Base-by-base conservation (phyloP, 2,888 invertebrate species). In the Thalpophila matura region DNA sequence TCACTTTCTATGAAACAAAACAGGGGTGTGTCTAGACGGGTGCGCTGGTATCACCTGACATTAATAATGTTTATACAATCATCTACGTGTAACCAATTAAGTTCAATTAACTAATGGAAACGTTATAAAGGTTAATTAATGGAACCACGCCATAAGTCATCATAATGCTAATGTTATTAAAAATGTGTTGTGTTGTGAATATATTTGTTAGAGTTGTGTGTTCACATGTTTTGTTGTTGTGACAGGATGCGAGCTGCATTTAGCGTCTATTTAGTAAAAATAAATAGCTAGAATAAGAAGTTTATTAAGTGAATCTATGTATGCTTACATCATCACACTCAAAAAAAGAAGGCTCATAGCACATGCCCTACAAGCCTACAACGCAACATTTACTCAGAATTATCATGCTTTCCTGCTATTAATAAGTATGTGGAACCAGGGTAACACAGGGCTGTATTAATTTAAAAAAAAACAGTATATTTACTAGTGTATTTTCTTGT, bases 1-100 rank as follows among this genome's bases (percentile, higher is more conserved):
- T 56, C 10, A 40, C 46, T 65, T 73, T 64, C 63, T 51, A 50
- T 22, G 40, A 38, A 54, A 59, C 56, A 9, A 33, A 40, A 49
- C 50, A 33, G 26, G 43, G 78, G 74, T 33, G 63, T 54, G 37
- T 35, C 45, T 45, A 42, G 37, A 54, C 42, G 47, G 51, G 43
- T 14, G 56, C 61, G 46, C 16, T 45, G 18, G 12, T 62, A 51
- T 57, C 24, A 53, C 29, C 47, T 24, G 37, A 16, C 35, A 47
- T 43, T 54, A 20, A 55, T 43, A 38, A 37, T 38, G 42, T 14
- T 54, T 50, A 16, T 27, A 45, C 42, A 40, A 43, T 31, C 10
- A 27, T 22, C 29, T 31, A 40, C 29, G 38, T 46, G 16, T 29
- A 56, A 49, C 55, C 29, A 58, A 42, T 35, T 37, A 33, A n/a